Evolutionary conservation across 2,888 invertebrate genomes (phyloP).

Genomic region (Hydraecia micacea): DNA sequence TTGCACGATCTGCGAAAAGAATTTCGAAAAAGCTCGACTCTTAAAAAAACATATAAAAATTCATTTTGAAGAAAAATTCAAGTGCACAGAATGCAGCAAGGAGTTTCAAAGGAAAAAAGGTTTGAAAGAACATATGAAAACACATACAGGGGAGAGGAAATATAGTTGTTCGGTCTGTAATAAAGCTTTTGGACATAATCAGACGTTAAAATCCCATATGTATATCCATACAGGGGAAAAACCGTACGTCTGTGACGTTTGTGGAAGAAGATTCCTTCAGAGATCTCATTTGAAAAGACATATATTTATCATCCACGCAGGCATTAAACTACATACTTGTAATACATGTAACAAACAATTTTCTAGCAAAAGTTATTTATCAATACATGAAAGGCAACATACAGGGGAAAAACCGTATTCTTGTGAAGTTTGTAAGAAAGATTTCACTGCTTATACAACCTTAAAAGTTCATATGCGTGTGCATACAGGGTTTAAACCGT

Average conservation of each 20-base stretch:
- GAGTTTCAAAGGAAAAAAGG: slow-evolving; percentile 83
- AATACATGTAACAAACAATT: slow-evolving; percentile 83
- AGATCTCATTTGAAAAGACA: slow-evolving; percentile 84
- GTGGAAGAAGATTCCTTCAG: slow-evolving; percentile 82
- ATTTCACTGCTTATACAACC: slow-evolving; percentile 85
- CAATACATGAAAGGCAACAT: slow-evolving; percentile 83
- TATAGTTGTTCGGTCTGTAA: slow-evolving; percentile 79
- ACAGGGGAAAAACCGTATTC: slow-evolving; percentile 83
- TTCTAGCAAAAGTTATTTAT: slow-evolving; percentile 84
- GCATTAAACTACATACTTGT: slow-evolving; percentile 81
- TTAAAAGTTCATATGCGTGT: slow-evolving; percentile 86
- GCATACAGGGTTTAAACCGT: slow-evolving; percentile 84
- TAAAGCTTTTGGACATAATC: slow-evolving; percentile 83
- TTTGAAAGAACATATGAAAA: slow-evolving; percentile 84
- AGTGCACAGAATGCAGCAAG: slow-evolving; percentile 79
- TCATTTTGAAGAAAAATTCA: slow-evolving; percentile 81
- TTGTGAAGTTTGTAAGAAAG: slow-evolving; percentile 84
- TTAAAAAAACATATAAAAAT: slow-evolving; percentile 80
- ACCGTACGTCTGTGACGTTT: slow-evolving; percentile 84
- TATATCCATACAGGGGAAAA: slow-evolving; percentile 84
- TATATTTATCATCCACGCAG: slow-evolving; percentile 83
- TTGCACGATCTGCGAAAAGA: slow-evolving; percentile 78
- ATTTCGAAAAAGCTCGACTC: slow-evolving; percentile 76
- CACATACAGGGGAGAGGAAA: slow-evolving; percentile 81
- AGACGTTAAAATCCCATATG: slow-evolving; percentile 85